Percentiles rank a stretch among this genome's conserved stretches.
Evolutionary conservation across 2,113 vertebrate genomes (phyloP).

Genomic region (Oplegnathus fasciatus): DNA sequence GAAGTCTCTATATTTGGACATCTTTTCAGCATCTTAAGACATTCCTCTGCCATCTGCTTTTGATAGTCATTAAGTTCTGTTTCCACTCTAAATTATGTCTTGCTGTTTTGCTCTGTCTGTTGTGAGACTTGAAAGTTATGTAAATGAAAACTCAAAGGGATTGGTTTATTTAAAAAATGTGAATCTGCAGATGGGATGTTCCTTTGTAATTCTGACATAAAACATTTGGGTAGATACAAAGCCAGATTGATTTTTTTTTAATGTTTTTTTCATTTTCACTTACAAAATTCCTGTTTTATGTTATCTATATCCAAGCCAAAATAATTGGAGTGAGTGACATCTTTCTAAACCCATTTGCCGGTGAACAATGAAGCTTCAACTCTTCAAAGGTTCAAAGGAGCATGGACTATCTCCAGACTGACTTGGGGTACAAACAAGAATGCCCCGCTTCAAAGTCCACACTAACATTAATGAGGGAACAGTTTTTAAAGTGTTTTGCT

Average conservation of each 20-base stretch:
- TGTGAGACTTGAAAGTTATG: slow-evolving; percentile 68
- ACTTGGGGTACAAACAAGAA: slow-evolving; percentile 55
- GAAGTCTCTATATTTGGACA: slow-evolving; percentile 55
- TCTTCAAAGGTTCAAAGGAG: slow-evolving; percentile 40
- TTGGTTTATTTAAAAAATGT: slow-evolving; percentile 68
- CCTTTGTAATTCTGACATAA: slow-evolving; percentile 60
- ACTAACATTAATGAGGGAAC: slow-evolving; percentile 68
- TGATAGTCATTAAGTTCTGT: slow-evolving; percentile 70
- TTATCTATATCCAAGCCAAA: slow-evolving; percentile 29
- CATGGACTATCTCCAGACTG: slow-evolving; percentile 55
- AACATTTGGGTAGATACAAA: slow-evolving; percentile 47
- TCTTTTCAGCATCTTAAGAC: slow-evolving; percentile 51
- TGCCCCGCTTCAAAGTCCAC: slow-evolving; percentile 49
- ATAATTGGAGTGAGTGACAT: slow-evolving; percentile 30
- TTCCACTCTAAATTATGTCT: slow-evolving; percentile 63
- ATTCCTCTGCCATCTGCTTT: slow-evolving; percentile 77
- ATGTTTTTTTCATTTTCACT: slow-evolving; percentile 2
- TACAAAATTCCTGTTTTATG: slow-evolving; percentile 37
- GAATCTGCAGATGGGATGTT: slow-evolving; percentile 52
- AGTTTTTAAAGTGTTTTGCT: slow-evolving; percentile 69
- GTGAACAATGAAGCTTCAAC: slow-evolving; percentile 38
- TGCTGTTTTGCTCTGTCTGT: slow-evolving; percentile 52
- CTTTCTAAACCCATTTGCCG: slow-evolving; percentile 31
- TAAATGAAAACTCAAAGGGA: slow-evolving; percentile 62
- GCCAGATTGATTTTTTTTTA: slow-evolving; percentile 7